These are phyloP conservation scores for Vanessa tameamea DNA, from an alignment of 1,140 invertebrate species.

Conservation along the genomic window DNA sequence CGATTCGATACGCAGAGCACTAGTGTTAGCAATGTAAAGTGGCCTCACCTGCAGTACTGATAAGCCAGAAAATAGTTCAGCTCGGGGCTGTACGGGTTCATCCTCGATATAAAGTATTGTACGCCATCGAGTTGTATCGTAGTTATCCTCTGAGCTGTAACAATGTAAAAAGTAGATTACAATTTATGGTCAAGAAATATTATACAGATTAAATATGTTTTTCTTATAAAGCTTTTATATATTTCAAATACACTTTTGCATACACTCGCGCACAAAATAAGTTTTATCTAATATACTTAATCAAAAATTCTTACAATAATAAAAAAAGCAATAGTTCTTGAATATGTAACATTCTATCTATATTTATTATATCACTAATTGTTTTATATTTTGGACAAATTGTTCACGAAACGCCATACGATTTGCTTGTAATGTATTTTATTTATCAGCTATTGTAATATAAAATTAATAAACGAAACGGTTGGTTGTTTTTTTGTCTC, in stretches of 20 bases:
- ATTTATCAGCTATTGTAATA: background rate
- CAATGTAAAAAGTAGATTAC: slow-evolving; percentile 42
- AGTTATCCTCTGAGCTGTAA: slow-evolving; percentile 90
- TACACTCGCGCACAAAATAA: too few relatives aligned
- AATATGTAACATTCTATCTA: too few relatives aligned
- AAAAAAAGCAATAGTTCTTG: too few relatives aligned
- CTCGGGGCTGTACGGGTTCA: slow-evolving; percentile 93
- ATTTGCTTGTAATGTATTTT: background rate
- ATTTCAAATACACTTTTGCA: background rate
- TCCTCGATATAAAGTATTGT: slow-evolving; percentile 92
- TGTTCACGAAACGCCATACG: too few relatives aligned
- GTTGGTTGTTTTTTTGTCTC: background rate
- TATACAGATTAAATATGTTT: background rate
- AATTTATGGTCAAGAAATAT: background rate
- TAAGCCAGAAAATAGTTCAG: slow-evolving; percentile 93
- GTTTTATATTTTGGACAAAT: too few relatives aligned
- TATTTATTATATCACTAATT: too few relatives aligned
- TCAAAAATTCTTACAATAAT: too few relatives aligned
- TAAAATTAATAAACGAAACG: background rate
- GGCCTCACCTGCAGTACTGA: slow-evolving; percentile 87
- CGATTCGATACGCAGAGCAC: slow-evolving; percentile 33
- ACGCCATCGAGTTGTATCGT: slow-evolving; percentile 92
- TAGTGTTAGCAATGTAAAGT: slow-evolving; percentile 33
- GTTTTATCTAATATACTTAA: too few relatives aligned
- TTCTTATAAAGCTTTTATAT: background rate